Evolutionary conservation across 2,797 vertebrate genomes (phyloP).

Genomic region (Phrynocephalus forsythii): DNA sequence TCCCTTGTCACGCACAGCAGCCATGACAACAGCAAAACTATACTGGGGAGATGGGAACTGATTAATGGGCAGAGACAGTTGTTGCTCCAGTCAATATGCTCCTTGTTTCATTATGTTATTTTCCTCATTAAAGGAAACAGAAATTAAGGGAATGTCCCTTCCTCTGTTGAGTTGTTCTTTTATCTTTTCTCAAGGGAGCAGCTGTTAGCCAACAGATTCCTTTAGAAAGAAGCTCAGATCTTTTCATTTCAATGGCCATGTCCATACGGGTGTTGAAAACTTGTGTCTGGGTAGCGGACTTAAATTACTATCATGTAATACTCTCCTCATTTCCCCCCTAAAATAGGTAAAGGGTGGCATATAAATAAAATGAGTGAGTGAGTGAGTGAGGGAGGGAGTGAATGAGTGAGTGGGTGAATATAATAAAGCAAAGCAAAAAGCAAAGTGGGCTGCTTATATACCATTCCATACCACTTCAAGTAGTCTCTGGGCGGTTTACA

Average conservation of each 20-base stretch:
- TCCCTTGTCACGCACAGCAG: slow-evolving; percentile 29
- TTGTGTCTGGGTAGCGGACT: slow-evolving; percentile 21
- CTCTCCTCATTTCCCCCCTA: slow-evolving; percentile 5
- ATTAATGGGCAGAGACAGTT: slow-evolving; percentile 61
- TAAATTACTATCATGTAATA: slow-evolving; percentile 24
- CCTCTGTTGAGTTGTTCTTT: slow-evolving; percentile 49
- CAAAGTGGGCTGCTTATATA: no score
- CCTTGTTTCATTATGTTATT: slow-evolving; percentile 58
- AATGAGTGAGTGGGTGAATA: no score
- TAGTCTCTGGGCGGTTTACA: no score
- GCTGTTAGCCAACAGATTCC: slow-evolving; percentile 11
- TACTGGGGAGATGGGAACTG: slow-evolving; percentile 62
- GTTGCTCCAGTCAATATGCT: slow-evolving; percentile 64
- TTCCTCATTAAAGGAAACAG: slow-evolving; percentile 61
- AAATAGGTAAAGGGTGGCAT: no score
- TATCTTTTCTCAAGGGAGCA: slow-evolving; percentile 30
- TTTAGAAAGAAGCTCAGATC: not conserved
- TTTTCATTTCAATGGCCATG: slow-evolving; percentile 33
- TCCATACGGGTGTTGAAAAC: slow-evolving; percentile 50
- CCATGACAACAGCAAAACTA: slow-evolving; percentile 65
- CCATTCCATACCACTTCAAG: no score
- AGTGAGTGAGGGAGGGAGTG: no score
- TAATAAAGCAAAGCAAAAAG: no score
- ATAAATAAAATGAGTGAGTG: no score
- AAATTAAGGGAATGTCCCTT: slow-evolving; percentile 49